Percentiles rank a stretch among this genome's conserved stretches.
Conservation (phyloP, 2,888 invertebrate species). For the Dione vanillae region DNA sequence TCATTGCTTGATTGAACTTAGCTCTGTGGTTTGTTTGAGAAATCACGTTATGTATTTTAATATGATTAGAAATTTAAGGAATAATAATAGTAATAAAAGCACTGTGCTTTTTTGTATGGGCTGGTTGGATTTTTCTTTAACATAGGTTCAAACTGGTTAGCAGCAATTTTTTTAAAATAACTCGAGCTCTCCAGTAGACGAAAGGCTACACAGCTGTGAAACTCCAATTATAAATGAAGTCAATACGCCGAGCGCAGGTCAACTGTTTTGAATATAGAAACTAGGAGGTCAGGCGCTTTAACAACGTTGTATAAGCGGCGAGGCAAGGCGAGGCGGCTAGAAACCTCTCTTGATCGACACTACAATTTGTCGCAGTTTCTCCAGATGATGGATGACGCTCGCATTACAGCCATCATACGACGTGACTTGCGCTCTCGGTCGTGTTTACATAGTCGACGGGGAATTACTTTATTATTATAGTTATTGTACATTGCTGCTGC, state of each 20-base stretch:
- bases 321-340: background rate
- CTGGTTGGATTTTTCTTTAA: no score
- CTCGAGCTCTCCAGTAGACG: background rate
- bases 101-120: no score
- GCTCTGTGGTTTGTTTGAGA: background rate
- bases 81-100: no score
- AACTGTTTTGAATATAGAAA: background rate
- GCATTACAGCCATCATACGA: constrained; percentile 19
- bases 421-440: constrained; percentile 26
- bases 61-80: no score
- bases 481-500: no score
- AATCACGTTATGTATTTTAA: background rate
- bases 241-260: background rate
- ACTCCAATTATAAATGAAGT: background rate
- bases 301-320: background rate
- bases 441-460: constrained; percentile 7
- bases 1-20: background rate
- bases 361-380: constrained; percentile 43
- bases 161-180: background rate
- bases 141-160: background rate
- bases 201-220: background rate
- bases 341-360: constrained; percentile 37
- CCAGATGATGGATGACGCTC: constrained; percentile 30
- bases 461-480: constrained; percentile 12
- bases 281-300: background rate